These are phyloP conservation scores for Macrocentrus cingulum DNA, from an alignment of 1,140 invertebrate genomes.

Conservation along the genomic window DNA sequence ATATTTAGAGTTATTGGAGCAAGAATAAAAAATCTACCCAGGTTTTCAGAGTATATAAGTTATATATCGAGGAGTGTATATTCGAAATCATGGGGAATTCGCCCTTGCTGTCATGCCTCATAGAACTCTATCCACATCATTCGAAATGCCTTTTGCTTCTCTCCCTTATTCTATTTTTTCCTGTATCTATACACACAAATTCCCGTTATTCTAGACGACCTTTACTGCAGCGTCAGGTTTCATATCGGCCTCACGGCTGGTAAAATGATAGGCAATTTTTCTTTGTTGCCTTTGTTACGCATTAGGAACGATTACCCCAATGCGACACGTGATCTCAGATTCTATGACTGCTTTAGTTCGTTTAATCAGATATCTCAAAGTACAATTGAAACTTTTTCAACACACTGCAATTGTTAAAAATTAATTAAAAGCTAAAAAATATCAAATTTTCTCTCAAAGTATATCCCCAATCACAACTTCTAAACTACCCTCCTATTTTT, in stretches of 20 bases:
- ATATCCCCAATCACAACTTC: too few relatives aligned
- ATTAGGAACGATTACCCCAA: too few relatives aligned
- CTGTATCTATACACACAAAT: not conserved
- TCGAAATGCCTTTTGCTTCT: conserved; percentile 4
- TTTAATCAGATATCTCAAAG: too few relatives aligned
- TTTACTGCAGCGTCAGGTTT: conserved; percentile 40
- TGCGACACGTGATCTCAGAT: too few relatives aligned
- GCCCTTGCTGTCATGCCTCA: conserved; percentile 31
- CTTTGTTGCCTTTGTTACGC: not conserved
- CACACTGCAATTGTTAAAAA: too few relatives aligned
- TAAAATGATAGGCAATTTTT: conserved; percentile 33
- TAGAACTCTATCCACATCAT: conserved; percentile 29
- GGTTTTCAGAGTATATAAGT: conserved; percentile 11
- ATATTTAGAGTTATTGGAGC: not conserved
- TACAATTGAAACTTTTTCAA: too few relatives aligned
- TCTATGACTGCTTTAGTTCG: too few relatives aligned
- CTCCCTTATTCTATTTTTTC: conserved; percentile 6
- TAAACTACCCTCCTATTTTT: too few relatives aligned
- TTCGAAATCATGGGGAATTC: conserved; percentile 1
- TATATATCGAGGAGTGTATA: conserved; percentile 4
- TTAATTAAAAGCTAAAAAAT: too few relatives aligned
- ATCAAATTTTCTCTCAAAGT: too few relatives aligned
- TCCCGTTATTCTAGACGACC: conserved; percentile 19
- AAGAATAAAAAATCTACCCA: conserved; percentile 17
- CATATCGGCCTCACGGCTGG: conserved; percentile 35